A percentile compares a stretch with the other conserved stretches of the same genome.
Evolutionary conservation across 2,113 vertebrate genomes (phyloP).

Genomic region (Urocynchramus pylzowi): DNA sequence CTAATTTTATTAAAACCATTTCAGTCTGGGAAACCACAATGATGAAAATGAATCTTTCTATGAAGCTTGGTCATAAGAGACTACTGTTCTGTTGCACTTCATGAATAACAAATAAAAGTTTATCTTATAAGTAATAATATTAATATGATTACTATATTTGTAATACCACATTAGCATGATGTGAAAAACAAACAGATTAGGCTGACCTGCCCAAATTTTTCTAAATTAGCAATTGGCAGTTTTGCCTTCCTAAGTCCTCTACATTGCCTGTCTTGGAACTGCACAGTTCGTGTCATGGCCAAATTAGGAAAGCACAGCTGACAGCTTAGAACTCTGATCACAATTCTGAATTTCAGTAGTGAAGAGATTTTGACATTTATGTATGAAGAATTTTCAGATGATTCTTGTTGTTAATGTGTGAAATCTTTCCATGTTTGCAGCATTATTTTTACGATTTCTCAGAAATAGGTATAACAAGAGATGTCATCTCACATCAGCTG

Average conservation of each 20-base stretch:
- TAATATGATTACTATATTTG: background rate
- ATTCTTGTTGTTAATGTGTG: background rate
- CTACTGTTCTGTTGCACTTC: background rate
- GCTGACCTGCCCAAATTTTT: background rate
- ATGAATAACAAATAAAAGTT: background rate
- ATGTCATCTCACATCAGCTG: background rate
- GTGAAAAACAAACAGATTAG: background rate
- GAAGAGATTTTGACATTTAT: background rate
- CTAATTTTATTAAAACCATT: conserved; percentile 11
- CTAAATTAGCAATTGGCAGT: background rate
- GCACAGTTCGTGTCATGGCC: fast-evolving
- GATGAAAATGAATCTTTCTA: background rate
- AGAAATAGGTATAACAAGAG: background rate
- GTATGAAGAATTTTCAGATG: background rate
- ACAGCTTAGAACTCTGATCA: background rate
- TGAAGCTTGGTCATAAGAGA: background rate
- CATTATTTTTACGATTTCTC: background rate
- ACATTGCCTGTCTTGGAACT: background rate
- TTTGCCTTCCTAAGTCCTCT: background rate
- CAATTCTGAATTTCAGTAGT: background rate
- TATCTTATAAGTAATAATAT: background rate
- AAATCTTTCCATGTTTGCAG: background rate
- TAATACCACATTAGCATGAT: background rate
- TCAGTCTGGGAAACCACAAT: background rate
- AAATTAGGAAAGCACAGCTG: background rate